Evolutionary conservation across 2,797 vertebrate genomes (phyloP).

Genomic region (Poecilia gillii): DNA sequence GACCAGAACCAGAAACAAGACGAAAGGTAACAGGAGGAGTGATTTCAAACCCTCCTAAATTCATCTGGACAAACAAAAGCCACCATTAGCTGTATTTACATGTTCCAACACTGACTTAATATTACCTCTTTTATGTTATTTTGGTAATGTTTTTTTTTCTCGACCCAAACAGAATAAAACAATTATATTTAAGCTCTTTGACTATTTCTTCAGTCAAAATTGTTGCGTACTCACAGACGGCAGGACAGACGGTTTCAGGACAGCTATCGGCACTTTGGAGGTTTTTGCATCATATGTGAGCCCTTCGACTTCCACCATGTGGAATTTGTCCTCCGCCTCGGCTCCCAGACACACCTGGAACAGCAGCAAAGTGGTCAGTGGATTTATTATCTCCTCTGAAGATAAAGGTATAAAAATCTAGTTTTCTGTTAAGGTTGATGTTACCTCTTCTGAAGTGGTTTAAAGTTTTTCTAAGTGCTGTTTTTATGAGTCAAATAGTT

Average conservation of each 20-base stretch:
- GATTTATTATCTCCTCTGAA: no score
- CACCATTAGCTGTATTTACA: background rate
- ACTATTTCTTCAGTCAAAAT: background rate
- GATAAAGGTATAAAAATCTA: background rate
- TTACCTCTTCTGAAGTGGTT: background rate
- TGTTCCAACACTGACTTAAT: background rate
- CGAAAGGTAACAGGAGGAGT: conserved; percentile 84
- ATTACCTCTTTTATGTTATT: background rate
- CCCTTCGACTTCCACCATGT: conserved; percentile 84
- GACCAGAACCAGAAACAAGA: conserved; percentile 83
- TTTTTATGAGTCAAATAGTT: background rate
- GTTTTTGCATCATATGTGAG: conserved; percentile 81
- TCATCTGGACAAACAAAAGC: conserved; percentile 66
- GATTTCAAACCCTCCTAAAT: conserved; percentile 85
- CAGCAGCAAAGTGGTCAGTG: conserved; percentile 12
- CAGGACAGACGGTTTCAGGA: conserved; percentile 81
- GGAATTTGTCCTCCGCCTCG: conserved; percentile 83
- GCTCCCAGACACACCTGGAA: conserved; percentile 83
- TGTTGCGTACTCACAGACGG: conserved; percentile 78
- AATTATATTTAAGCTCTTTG: background rate
- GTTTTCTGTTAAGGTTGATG: background rate
- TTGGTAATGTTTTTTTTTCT: background rate
- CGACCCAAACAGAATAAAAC: background rate
- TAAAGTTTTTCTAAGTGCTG: background rate
- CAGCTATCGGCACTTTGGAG: conserved; percentile 81